A percentile compares a stretch with the other conserved stretches of the same genome.
phyloP scores from a whole-genome alignment of 1,140 invertebrate species.

The Drosophila kanapiae region DNA sequence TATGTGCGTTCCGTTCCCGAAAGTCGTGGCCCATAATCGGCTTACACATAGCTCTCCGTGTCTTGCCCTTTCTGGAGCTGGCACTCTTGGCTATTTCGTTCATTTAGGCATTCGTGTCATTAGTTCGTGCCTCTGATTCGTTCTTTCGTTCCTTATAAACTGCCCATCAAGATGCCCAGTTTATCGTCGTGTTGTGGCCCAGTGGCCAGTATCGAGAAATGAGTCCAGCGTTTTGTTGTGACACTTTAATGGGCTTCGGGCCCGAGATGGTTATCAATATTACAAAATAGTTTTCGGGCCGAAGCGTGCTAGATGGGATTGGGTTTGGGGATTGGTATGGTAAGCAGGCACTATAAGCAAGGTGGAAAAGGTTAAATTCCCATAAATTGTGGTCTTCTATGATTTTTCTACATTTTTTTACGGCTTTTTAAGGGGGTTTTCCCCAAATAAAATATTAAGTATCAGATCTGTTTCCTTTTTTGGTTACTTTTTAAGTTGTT shows the following conservation, averaged over 20 bases:
- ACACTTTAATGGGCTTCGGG: constrained; percentile 64
- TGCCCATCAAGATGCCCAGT: constrained; percentile 72
- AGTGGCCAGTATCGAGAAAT: constrained; percentile 67
- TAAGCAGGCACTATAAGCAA: constrained; percentile 12
- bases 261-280: constrained; percentile 42
- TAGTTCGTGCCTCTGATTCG: constrained; percentile 73
- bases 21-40: constrained; percentile 70
- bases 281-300: constrained; percentile 54
- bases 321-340: constrained; percentile 17
- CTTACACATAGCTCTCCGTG: constrained; percentile 54
- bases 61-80: constrained; percentile 17
- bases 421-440: background rate
- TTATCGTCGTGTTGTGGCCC: constrained; percentile 55
- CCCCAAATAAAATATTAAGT: background rate
- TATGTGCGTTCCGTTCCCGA: constrained; percentile 52
- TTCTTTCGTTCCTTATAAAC: constrained; percentile 22
- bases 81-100: constrained; percentile 49
- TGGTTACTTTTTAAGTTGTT: too few species aligned
- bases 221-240: constrained; percentile 80
- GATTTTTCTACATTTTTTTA: background rate
- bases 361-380: constrained; percentile 7
- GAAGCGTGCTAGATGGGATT: constrained; percentile 38
- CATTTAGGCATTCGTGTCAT: constrained; percentile 66
- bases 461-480: background rate
- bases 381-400: constrained; percentile 1